Percentiles rank a stretch among this genome's conserved stretches.
These are phyloP conservation scores for Myrmecophaga tridactyla DNA, from an alignment of 2,113 vertebrate species.

Conservation along the genomic window DNA sequence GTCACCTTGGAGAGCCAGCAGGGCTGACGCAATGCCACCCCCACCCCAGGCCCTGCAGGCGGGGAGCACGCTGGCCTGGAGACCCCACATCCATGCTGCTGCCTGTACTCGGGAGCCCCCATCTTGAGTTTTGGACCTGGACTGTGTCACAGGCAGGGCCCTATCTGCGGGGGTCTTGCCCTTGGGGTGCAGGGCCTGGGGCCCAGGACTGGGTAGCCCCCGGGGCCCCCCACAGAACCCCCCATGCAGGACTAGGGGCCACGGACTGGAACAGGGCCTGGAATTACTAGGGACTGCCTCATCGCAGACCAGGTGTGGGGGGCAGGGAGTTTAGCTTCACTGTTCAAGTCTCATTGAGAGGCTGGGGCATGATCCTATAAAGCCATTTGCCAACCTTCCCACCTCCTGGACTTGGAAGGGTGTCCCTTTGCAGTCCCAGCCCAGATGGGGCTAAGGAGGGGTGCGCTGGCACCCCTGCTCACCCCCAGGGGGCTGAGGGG, in stretches of 20 bases:
- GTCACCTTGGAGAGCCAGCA: conserved; percentile 12
- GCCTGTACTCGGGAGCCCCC: rapidly evolving
- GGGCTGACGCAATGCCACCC: rapidly evolving
- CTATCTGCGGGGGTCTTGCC: too few relatives aligned
- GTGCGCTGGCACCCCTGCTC: too few relatives aligned
- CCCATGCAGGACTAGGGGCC: neutral
- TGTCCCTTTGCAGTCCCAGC: rapidly evolving
- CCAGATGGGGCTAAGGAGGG: too few relatives aligned
- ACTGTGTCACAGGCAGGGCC: rapidly evolving
- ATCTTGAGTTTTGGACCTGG: neutral
- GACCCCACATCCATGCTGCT: rapidly evolving
- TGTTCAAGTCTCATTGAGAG: too few relatives aligned
- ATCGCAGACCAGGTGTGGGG: rapidly evolving
- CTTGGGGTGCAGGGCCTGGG: too few relatives aligned
- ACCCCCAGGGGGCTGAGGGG: neutral
- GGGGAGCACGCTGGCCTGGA: neutral
- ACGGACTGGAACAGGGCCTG: rapidly evolving
- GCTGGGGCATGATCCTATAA: too few relatives aligned
- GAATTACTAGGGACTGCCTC: rapidly evolving
- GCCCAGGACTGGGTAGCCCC: too few relatives aligned
- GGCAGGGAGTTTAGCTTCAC: too few relatives aligned
- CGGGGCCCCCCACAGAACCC: neutral
- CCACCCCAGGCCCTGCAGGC: neutral
- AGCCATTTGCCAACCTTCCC: neutral
- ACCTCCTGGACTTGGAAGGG: neutral